Base-by-base conservation (phyloP, 2,797 vertebrate species). In the Syngnathus acus region DNA sequence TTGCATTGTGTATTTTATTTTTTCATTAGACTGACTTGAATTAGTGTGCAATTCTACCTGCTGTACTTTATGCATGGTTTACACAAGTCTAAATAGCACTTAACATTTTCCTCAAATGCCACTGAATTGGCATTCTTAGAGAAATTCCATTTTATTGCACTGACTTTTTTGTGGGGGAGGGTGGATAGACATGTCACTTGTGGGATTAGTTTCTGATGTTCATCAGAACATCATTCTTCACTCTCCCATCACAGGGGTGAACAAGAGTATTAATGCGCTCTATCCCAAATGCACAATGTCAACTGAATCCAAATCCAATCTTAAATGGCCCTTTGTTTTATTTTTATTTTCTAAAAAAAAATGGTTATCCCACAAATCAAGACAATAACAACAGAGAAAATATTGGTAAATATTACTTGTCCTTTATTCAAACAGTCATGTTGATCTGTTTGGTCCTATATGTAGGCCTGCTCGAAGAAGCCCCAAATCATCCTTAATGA, bases 1-100 rank as follows among this genome's bases (percentile, higher is more conserved):
- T 67, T 13, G 62, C 40, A 62, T 42, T 58, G 40, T 47, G 53
- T n/a, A 4, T 45, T 40, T 8, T 51, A 5, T 16, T 32, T 16
- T 32, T 32, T 4, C 39, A n/a, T 32, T 48, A 47, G 42, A 53
- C 61, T 50, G 42, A 47, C 38, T 17, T 11, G 60, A 39, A 6
- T 43, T 37, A 63, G 16, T 10, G 32, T 9, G 8, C 42, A 59
- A 51, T 63, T 83, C 68, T 70, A 78, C 66, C 61, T 85, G 76
- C 78, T 80, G 82, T 76, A 50, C 74, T 38, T 19, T 37, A 57
- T 81, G 68, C 72, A 65, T 73, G 69, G 68, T 78, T 84, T 83
- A 80, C 72, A 84, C 76, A 71, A 68, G 75, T 75, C 76, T 73
- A 68, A 78, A 75, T 62, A 68, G 82, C 87, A 85, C 83, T 78